Base-by-base conservation (phyloP, 2,888 invertebrate genomes). In the Tachina fera region DNA sequence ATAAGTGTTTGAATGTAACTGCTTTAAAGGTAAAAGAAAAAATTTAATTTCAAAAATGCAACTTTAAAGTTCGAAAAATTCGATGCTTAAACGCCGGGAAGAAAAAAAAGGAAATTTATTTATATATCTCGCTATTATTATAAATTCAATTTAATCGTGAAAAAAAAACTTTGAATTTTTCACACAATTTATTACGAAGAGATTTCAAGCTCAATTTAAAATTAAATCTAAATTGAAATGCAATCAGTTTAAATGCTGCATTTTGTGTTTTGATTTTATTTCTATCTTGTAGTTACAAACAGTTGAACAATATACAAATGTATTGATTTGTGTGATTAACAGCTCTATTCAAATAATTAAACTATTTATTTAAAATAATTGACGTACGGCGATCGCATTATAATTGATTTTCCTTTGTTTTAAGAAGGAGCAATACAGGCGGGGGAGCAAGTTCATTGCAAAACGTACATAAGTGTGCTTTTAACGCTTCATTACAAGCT, bases 301-400 rank as follows among this genome's bases (percentile, higher is more conserved):
- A 61, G 61, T 14, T 10, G 31, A 31, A 31, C 31, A 31, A 31
- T 58, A 71, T 31, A 0, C 0, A 65, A 65, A 58, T 65, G 49
- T 51, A 58, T 56, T 65, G 56, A 53, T 10, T 39, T 43, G 51
- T 51, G 49, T 79, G 79, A 80, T 84, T 84, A 76, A 80, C 31
- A 65, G 79, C 49, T 75, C 58, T 45, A 60, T 80, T 45, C 31
- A 79, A 72, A 31, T 76, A 65, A 13, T 68, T 56, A 31, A 75
- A 14, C 19, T 53, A 56, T 60, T 71, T 56, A 70, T 22, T 76
- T 75, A 10, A 49, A 78, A n/a, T 65, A 65, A 76, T 76, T 68
- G 47, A 74, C 77, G 63, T 65, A 56, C 16, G 70, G 47, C 56
- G 58, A 75, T 49, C 63, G 49, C 75, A 79, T 78, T 70, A n/a